phyloP scores from a whole-genome alignment of 1,140 invertebrate species.

The Drosophila sturtevanti region DNA sequence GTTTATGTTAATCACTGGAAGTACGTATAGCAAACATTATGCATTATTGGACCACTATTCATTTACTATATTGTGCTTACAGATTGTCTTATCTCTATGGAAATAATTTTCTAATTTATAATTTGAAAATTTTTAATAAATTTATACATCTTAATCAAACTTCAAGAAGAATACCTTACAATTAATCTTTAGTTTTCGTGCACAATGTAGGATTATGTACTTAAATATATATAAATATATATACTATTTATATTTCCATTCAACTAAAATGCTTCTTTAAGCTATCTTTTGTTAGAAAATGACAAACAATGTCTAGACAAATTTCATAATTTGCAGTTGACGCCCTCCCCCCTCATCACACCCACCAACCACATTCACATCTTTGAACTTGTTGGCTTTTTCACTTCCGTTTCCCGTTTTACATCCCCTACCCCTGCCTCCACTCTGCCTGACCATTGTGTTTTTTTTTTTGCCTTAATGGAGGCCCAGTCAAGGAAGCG shows the following conservation, averaged over 20 bases:
- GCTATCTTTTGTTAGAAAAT: background rate
- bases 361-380: too few relatives aligned
- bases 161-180: too few relatives aligned
- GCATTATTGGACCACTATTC: too few relatives aligned
- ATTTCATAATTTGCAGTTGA: slow-evolving; percentile 57
- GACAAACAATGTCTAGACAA: slow-evolving; percentile 48
- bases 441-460: background rate
- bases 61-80: too few relatives aligned
- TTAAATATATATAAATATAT: background rate
- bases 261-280: background rate
- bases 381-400: slow-evolving; percentile 10
- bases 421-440: background rate
- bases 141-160: too few relatives aligned
- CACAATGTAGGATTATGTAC: too few relatives aligned
- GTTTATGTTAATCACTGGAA: too few relatives aligned
- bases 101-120: too few relatives aligned
- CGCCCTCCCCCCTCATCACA: slow-evolving; percentile 18
- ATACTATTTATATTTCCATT: background rate
- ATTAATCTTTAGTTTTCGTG: too few relatives aligned
- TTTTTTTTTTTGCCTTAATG: background rate
- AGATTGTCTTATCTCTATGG: too few relatives aligned
- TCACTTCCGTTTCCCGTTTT: slow-evolving; percentile 38
- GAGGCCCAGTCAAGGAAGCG: background rate
- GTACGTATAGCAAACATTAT: too few relatives aligned
- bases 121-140: too few relatives aligned